Base-by-base conservation (phyloP, 2,113 vertebrate genomes). In the Rostratula benghalensis region DNA sequence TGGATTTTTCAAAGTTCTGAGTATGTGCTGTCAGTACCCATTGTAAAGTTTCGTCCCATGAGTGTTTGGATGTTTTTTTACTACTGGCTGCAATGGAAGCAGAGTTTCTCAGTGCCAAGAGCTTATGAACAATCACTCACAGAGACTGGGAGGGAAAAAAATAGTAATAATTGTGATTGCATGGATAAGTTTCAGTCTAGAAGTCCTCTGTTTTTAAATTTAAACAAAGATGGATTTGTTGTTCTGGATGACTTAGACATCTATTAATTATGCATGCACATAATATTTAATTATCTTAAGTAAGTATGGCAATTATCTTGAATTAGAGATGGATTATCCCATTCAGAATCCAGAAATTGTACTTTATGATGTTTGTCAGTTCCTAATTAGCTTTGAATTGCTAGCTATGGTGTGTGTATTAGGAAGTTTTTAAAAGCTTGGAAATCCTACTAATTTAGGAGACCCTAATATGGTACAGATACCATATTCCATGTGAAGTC, bases 201-300 rank as follows among this genome's bases (percentile, higher is more conserved):
- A 68, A 17, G 5, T 31, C 65, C 63, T 61, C 83, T 64, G 15
- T 63, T 95, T 91, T 81, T 75, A 78, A 89, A 92, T 59, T 68
- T 84, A 79, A 92, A 87, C 89, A 41, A 95, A 91, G 95, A 96
- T 89, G 59, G 61, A 94, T 96, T 91, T 95, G 90, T 95, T 94
- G 68, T 87, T 93, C 74, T 82, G n/a, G 83, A 54, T 82, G 61
- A 41, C 64, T 92, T 84, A 89, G 86, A 76, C 74, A 92, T 53
- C 65, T 89, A 95, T 94, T 87, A 92, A 91, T 96, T 96, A 92
- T 86, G 90, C 83, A 71, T 88, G 59, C 68, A 81, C 76, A 64
- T 81, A 85, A 80, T 93, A 94, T 92, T 93, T 95, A 81, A 94
- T 94, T 94, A 78, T 89, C 27, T 22, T 70, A 50, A 89, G 70